A percentile compares a stretch with the other conserved stretches of the same genome.
phyloP scores from a whole-genome alignment of 2,797 vertebrate species.

The Danionella dracula region DNA sequence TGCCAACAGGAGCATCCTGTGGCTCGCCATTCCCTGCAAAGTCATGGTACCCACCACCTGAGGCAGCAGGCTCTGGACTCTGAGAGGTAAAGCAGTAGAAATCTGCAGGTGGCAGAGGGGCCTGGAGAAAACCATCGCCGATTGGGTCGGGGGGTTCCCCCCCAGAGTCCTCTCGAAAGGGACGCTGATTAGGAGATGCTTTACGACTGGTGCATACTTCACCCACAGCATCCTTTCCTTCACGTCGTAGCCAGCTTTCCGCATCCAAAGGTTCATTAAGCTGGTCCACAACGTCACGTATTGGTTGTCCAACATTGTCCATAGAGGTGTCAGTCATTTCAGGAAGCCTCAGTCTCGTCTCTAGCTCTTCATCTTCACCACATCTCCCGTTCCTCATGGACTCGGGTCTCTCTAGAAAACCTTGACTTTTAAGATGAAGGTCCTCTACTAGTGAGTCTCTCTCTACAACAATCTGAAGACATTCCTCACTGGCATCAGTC shows the following conservation, averaged over 20 bases:
- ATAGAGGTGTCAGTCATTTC: constrained; percentile 91
- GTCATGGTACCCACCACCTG: constrained; percentile 92
- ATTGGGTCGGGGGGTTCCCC: constrained; percentile 76
- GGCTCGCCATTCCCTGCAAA: constrained; percentile 85
- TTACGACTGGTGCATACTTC: neutral
- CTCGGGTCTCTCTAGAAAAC: constrained; percentile 35
- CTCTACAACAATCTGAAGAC: constrained; percentile 25
- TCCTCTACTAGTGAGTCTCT: constrained; percentile 4
- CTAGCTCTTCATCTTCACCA: constrained; percentile 42
- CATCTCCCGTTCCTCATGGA: constrained; percentile 30
- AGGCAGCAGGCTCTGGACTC: constrained; percentile 84
- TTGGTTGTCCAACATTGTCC: constrained; percentile 81
- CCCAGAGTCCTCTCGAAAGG: constrained; percentile 84
- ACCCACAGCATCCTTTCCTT: constrained; percentile 21
- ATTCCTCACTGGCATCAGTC: constrained; percentile 46
- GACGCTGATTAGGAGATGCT: constrained; percentile 69
- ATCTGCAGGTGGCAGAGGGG: constrained; percentile 77
- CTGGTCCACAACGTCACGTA: constrained; percentile 82
- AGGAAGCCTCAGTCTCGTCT: constrained; percentile 74
- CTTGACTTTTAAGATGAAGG: constrained; percentile 37
- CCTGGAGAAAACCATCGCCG: constrained; percentile 64
- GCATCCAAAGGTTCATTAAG: constrained; percentile 77
- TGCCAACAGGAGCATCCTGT: constrained; percentile 82
- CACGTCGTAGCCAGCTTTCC: constrained; percentile 54
- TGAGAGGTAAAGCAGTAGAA: constrained; percentile 87